Evolutionary conservation across 2,797 vertebrate species (phyloP).

Genomic region (Sylvilagus floridanus): DNA sequence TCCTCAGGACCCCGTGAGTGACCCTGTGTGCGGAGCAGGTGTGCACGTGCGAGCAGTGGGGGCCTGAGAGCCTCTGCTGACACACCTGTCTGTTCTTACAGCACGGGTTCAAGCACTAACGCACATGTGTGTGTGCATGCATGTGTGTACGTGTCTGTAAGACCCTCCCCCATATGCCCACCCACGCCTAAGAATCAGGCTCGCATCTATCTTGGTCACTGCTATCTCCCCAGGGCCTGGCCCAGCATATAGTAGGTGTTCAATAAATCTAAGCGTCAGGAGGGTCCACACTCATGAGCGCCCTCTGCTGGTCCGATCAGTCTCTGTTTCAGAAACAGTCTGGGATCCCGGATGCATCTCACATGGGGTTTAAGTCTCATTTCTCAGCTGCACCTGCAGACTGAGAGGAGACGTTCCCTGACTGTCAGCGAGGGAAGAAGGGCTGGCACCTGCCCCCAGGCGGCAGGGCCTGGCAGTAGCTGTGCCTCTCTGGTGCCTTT

Average conservation of each 20-base stretch:
- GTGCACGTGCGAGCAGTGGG: not conserved
- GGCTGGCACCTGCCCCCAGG: not conserved
- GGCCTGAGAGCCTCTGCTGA: not conserved
- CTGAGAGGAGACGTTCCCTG: not conserved
- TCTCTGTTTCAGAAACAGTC: not conserved
- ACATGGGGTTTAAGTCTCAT: not conserved
- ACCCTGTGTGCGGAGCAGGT: not conserved
- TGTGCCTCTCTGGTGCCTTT: not conserved
- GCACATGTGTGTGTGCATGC: not conserved
- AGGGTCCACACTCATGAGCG: not conserved
- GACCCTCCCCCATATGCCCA: no score
- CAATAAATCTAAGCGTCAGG: not conserved
- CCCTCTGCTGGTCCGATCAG: not conserved
- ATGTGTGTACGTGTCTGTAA: not conserved
- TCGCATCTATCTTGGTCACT: not conserved
- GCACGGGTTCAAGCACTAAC: not conserved
- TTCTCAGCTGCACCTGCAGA: not conserved
- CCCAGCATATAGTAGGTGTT: not conserved
- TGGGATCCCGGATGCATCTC: not conserved
- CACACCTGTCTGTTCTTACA: not conserved
- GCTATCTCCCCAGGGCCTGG: not conserved
- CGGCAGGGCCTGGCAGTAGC: not conserved
- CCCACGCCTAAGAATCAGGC: no score
- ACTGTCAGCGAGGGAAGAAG: not conserved
- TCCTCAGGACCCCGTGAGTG: not conserved